A percentile compares a stretch with the other conserved stretches of the same genome.
These are phyloP conservation scores for Actinemys pallida DNA, from an alignment of 2,113 vertebrate genomes.

Conservation along the genomic window DNA sequence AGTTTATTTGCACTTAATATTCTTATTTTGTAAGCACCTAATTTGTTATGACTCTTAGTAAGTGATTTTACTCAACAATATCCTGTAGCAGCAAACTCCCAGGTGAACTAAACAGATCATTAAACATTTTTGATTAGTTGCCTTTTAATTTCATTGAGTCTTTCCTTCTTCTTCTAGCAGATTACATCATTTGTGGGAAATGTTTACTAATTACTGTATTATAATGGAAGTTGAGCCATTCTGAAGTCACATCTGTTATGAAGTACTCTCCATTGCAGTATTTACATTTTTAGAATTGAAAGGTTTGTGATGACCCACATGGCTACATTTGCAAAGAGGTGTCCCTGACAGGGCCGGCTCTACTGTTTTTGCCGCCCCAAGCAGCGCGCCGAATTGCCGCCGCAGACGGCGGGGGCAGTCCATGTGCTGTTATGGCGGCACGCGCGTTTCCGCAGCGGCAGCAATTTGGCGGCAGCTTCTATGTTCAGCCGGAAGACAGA, in stretches of 20 bases:
- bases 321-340: not conserved
- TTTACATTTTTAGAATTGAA: not conserved
- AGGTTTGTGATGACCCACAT: not conserved
- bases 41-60: not conserved
- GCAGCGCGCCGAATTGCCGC: too few relatives aligned
- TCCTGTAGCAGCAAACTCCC: not conserved
- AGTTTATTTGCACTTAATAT: not conserved
- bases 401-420: too few relatives aligned
- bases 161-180: not conserved
- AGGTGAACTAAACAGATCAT: not conserved
- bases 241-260: not conserved
- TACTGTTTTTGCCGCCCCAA: too few relatives aligned
- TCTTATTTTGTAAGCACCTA: not conserved
- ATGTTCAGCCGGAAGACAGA: too few relatives aligned
- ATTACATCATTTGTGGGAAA: not conserved
- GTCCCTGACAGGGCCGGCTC: fast-evolving
- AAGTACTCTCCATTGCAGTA: not conserved
- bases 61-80: not conserved
- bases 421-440: too few relatives aligned
- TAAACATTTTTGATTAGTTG: not conserved
- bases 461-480: too few relatives aligned
- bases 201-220: not conserved
- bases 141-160: not conserved
- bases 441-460: too few relatives aligned
- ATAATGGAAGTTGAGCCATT: not conserved